Conservation (phyloP, 2,113 vertebrate genomes). For the Coregonus clupeaformis region DNA sequence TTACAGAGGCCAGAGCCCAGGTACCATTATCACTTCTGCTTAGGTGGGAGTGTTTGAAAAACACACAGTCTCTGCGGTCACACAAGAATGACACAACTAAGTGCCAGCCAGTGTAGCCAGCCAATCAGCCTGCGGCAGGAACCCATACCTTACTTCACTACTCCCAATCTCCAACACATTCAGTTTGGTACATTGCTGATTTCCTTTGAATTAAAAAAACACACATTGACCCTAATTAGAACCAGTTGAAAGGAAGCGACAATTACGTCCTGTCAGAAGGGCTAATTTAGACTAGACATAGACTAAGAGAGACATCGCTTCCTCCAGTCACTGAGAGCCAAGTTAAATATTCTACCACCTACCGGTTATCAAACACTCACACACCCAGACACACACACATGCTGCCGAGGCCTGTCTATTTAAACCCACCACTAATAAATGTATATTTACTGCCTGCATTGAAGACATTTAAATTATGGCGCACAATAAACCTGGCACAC, state of each 20-base stretch:
- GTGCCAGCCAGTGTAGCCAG: constrained; percentile 5
- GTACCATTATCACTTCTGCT: constrained; percentile 26
- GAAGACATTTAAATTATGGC: constrained; percentile 92
- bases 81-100: constrained; percentile 29
- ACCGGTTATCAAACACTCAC: constrained; percentile 76
- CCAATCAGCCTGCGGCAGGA: constrained; percentile 5
- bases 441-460: constrained; percentile 83
- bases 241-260: constrained; percentile 80
- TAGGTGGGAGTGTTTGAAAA: constrained; percentile 21
- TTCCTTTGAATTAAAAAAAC: constrained; percentile 79
- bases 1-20: background rate
- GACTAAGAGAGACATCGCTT: constrained; percentile 61
- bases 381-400: constrained; percentile 40
- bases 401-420: constrained; percentile 65
- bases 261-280: constrained; percentile 86
- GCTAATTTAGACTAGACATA: constrained; percentile 83
- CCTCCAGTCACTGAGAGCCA: constrained; percentile 74
- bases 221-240: constrained; percentile 88
- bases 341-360: constrained; percentile 64
- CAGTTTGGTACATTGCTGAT: constrained; percentile 79
- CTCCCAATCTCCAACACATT: constrained; percentile 43
- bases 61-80: constrained; percentile 22
- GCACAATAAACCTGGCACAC: constrained; percentile 78
- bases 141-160: constrained; percentile 3
- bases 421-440: constrained; percentile 76